phyloP scores from a whole-genome alignment of 2,797 vertebrate species.

The Chelonia mydas region DNA sequence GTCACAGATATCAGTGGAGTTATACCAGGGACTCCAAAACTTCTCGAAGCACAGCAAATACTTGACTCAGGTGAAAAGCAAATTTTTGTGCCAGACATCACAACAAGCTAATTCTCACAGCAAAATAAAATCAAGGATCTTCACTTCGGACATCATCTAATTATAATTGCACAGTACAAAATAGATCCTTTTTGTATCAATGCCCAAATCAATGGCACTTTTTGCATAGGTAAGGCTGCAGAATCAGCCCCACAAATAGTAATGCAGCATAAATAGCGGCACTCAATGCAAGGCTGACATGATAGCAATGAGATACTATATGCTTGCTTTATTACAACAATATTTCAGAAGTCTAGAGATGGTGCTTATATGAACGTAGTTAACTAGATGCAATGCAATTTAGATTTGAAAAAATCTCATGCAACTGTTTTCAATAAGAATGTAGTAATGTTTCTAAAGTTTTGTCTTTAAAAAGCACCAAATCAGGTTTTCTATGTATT shows the following conservation, averaged over 20 bases:
- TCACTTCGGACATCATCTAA: background rate
- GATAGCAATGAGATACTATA: background rate
- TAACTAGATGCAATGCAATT: constrained; percentile 11
- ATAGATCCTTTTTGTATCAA: background rate
- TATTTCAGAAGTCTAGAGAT: constrained; percentile 16
- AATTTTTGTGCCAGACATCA: constrained; percentile 2
- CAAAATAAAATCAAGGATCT: background rate
- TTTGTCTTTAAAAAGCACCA: background rate
- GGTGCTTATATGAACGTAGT: constrained; percentile 14
- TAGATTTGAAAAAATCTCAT: background rate
- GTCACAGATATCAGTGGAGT: background rate
- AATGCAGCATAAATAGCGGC: background rate
- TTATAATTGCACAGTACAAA: background rate
- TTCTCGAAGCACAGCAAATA: background rate
- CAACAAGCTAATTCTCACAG: background rate
- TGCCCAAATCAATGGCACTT: background rate
- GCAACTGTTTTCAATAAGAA: constrained; percentile 5
- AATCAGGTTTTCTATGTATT: constrained; percentile 39
- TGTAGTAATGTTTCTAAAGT: background rate
- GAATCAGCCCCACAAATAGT: background rate
- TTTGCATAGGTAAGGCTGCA: background rate
- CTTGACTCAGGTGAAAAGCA: background rate
- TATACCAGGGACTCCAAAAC: background rate
- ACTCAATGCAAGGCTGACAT: background rate
- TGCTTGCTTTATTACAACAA: constrained; percentile 28